Conservation (phyloP, 2,888 invertebrate species). For the Sclerodermus sp. region DNA sequence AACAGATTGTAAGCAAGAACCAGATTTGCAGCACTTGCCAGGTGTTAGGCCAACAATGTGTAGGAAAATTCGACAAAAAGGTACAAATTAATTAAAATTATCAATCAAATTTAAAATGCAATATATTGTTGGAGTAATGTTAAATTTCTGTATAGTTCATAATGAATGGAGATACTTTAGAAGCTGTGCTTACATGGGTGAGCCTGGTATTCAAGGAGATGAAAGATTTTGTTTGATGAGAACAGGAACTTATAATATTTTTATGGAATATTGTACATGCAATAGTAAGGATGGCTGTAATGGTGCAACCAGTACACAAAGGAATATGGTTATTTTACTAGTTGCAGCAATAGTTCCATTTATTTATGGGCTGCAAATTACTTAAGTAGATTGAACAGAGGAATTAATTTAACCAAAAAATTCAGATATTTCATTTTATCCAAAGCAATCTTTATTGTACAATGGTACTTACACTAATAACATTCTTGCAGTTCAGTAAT, state of each 20-base stretch:
- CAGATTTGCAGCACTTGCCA: conserved; percentile 67
- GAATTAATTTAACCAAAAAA: too few species aligned
- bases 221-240: conserved; percentile 89
- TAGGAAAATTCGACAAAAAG: conserved; percentile 88
- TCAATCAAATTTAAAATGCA: too few species aligned
- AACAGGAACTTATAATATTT: conserved; percentile 90
- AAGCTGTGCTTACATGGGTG: conserved; percentile 87
- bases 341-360: conserved; percentile 20
- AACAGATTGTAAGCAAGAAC: conserved; percentile 72
- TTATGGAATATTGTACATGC: conserved; percentile 91
- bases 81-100: conserved; percentile 53
- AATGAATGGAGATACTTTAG: conserved; percentile 88
- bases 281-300: conserved; percentile 93
- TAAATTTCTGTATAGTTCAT: conserved; percentile 64
- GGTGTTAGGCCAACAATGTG: conserved; percentile 81
- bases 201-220: conserved; percentile 86
- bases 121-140: too few species aligned
- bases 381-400: conserved; percentile 1
- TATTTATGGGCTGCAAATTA: conserved; percentile 13
- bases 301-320: conserved; percentile 57
- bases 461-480: too few species aligned
- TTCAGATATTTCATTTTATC: too few species aligned
- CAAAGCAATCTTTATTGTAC: too few species aligned
- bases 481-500: too few species aligned
- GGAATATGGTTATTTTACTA: conserved; percentile 20